Base-by-base conservation (phyloP, 2,113 vertebrate genomes). In the Setophaga kirtlandii region DNA sequence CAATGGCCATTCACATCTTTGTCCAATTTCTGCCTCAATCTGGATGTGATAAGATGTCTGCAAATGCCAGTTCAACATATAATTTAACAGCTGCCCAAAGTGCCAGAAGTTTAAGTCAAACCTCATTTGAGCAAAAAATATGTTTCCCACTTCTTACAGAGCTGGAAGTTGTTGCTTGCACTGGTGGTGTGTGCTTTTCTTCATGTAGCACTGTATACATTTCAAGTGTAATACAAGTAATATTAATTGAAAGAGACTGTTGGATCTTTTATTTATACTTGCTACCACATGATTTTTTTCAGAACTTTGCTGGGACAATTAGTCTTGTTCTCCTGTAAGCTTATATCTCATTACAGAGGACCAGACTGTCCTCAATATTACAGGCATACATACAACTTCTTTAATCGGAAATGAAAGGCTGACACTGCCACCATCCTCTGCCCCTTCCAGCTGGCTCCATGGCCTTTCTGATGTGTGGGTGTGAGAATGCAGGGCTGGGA, bases 161-260 rank as follows among this genome's bases (percentile, higher is more conserved):
- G 65, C 60, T 89, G 83, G 89, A 97, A 92, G 37, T 37, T 79
- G 92, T 87, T 96, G 37, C 87, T 92, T 6, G 0, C 81, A 69
- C 62, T 11, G 2, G 31, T 73, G 77, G 53, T 65, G 58, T 79
- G 62, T 95, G 94, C 46, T 96, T 93, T 95, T 79, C 74, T 91
- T 97, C 86, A 90, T 69, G 70, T 82, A 81, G 58, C 93, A 93
- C 89, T 85, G 62, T 83, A 94, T 91, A 80, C 27, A 73, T 96
- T 95, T 93, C 93, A 89, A 60, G 31, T 79, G 80, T 65, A 44
- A 75, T 53, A 35, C 44, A 92, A 87, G 62, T 71, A 93, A 69
- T 89, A 89, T 87, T 90, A 87, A 91, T 87, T 92, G 77, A 79
- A 94, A 89, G 49, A 82, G 74, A 83, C 62, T 91, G 35, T 58